Evolutionary conservation across 1,140 invertebrate species (phyloP), one percentile per base, ranked within the genome.

Genomic region (Diabrotica virgifera): DNA sequence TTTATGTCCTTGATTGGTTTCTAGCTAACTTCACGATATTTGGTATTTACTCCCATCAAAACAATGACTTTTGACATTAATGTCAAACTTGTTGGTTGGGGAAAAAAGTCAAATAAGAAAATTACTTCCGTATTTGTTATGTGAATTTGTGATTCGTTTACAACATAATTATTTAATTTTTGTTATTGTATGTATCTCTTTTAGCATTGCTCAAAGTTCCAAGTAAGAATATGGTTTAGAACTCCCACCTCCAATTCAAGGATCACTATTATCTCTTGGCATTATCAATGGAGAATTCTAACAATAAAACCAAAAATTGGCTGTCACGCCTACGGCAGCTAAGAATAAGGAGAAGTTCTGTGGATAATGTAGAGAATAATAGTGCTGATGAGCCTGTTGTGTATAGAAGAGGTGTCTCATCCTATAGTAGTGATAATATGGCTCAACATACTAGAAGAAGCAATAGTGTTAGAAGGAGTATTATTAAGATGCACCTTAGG

Each of bases 401-500:
- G n/a, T 51, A 36, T 36, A 12, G 53, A 13, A 54, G 66, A 53
- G 52, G 10, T 40, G 36, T 37, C 5, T 8, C 62, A 52, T 9
- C 40, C 6, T 38, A 56, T 57, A 57, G 37, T 64, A 24, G 11
- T 57, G 61, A 54, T 54, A 63, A n/a, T 63, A 46, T 37, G n/a
- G 14, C 12, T 9, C 52, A 54, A 9, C 51, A 35, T 10, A 12
- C 37, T 58, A 57, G 62, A 24, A 63, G n/a, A 55, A 11, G 61
- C 0, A 67, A 62, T 24, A 61, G 67, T 59, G 64, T 72, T 9
- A 56, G 69, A 12, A 70, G 58, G 38, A 70, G 66, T 61, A 40
- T 72, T 5, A 72, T 56, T 7, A 68, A 69, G 40, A 68, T 64
- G 71, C 71, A 72, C 12, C 68, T 58, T 10, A 40, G 69, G 10